Evolutionary conservation across 2,113 vertebrate genomes (phyloP), one percentile per base, ranked within the genome.

Genomic region (Canis aureus): DNA sequence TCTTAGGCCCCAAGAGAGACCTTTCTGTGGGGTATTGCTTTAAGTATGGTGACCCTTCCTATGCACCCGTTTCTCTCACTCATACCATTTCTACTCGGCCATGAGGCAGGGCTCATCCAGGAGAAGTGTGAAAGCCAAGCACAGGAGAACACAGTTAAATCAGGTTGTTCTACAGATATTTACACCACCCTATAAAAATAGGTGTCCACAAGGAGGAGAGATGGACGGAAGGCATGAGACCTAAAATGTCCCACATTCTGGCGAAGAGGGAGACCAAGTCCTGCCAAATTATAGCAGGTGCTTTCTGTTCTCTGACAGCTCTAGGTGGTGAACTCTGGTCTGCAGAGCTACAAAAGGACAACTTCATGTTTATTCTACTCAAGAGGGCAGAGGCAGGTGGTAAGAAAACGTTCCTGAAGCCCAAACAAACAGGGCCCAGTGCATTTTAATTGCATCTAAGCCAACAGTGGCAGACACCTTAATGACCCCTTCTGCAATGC

Each of bases 21-120:
- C 91, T 97, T 96, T 98, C 98, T 93, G 90, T 60, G 49, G 97
- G 98, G 97, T 97, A 98, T 97, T 71, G 92, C 91, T 98, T 96
- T 97, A 98, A 98, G 86, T 32, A n/a, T 49, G 74, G 76, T 93
- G 94, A 98, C 97, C 95, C 89, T 98, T 91, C 95, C 6, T 1
- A 83, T 38, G 95, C 99, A 98, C 98, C 98, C 99, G 98, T 96
- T 98, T 98, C 98, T 83, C 98, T 98, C 98, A 98, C 97, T 99
- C 99, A 98, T 43, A 93, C 78, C 97, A 94, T 93, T 98, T 97
- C 97, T 92, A 62, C 98, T 98, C 97, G 96, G 98, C 85, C 49
- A 35, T 27, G 71, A 64, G 80, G 59, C 85, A 93, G 89, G 55
- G 88, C 43, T n/a, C 88, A 23, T 86, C 96, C 96, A 95, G 91